Conservation (phyloP, 1,140 invertebrate genomes). For the Marisa cornuarietis region DNA sequence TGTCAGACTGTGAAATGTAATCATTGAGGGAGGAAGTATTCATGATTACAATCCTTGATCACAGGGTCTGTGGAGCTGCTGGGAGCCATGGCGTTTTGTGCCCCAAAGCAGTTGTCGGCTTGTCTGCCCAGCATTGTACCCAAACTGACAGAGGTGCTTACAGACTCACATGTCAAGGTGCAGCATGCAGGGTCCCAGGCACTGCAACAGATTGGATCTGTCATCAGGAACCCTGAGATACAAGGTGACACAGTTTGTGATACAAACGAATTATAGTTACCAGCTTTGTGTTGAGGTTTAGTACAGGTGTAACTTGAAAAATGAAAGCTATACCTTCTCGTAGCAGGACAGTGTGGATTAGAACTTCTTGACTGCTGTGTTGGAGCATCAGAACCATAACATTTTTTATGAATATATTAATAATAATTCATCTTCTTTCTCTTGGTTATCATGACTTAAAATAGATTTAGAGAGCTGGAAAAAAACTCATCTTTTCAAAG, state of each 20-base stretch:
- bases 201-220: conserved; percentile 94
- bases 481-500: too few relatives aligned
- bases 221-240: conserved; percentile 98
- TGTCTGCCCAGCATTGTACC: conserved; percentile 98
- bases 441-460: too few relatives aligned
- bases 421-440: too few relatives aligned
- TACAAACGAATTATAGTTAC: background rate
- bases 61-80: conserved; percentile 93
- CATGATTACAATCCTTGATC: conserved; percentile 18
- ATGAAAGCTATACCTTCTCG: too few relatives aligned
- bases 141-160: conserved; percentile 96
- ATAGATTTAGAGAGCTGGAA: too few relatives aligned
- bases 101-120: conserved; percentile 96
- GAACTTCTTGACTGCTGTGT: too few relatives aligned
- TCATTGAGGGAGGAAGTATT: background rate
- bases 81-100: conserved; percentile 93
- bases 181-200: conserved; percentile 96
- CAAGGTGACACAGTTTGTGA: conserved; percentile 72
- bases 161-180: conserved; percentile 98
- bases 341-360: too few relatives aligned
- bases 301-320: too few relatives aligned
- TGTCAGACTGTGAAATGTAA: background rate
- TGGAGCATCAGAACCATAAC: too few relatives aligned
- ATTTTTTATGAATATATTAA: too few relatives aligned
- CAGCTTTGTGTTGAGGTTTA: background rate